Base-by-base conservation (phyloP, 2,888 invertebrate species). In the Hyposoter dolosus region DNA sequence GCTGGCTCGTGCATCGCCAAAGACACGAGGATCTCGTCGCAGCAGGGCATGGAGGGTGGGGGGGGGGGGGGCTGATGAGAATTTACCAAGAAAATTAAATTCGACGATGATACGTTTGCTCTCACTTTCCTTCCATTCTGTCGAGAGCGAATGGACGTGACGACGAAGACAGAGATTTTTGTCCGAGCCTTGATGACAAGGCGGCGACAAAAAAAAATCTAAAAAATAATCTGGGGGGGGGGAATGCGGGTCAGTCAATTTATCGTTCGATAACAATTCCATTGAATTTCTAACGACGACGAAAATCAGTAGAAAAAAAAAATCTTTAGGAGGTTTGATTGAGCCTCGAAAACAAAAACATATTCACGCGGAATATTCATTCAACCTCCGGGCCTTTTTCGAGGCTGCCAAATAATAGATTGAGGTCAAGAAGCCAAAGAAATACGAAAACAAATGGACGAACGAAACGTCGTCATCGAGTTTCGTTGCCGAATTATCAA, bases 1-100 rank as follows among this genome's bases (percentile, higher is more conserved):
- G 77, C 63, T 66, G 80, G 78, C 72, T 86, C 85, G 74, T 32
- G 72, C 23, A 74, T n/a, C 66, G 60, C 63, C 23, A 45, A 65
- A 65, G 9, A 17, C 43, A 40, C 40, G 40, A 40, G 23, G n/a
- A 66, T 68, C 69, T 7, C 69, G 71, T 66, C 43, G 43, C 7
- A 6, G 32, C 32, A 32, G 32, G 3, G 32, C 32, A 32, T 32
- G 3, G 32, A 32, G 32, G 1, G 1, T 32, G n/a, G n/a, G n/a
- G n/a, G n/a, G n/a, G n/a, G n/a, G n/a, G n/a, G n/a, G n/a, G 3
- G 32, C 32, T 4, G 32, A 2, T 4, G 32, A 32, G 32, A 2
- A 32, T 32, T 3, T 10, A 40, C 40, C 9, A 82, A 74, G 53
- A 35, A 43, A 45, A 71, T 79, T 82, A 69, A 32, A 78, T 75